These are phyloP conservation scores for Hylomyscus alleni DNA, from an alignment of 2,797 vertebrate species.

Conservation along the genomic window DNA sequence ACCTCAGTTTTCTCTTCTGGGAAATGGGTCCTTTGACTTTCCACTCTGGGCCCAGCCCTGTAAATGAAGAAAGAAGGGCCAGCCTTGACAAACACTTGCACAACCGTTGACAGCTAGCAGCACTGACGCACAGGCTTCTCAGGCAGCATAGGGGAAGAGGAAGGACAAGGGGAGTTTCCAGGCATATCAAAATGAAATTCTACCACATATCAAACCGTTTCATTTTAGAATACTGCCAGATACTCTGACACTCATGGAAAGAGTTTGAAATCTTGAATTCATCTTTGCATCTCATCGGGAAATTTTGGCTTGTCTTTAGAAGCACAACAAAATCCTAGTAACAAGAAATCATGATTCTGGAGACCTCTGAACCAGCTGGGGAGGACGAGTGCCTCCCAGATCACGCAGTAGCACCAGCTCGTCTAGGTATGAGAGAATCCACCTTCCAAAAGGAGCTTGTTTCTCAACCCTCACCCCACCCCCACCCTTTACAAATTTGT, in stretches of 20 bases:
- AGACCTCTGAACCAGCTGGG: neutral
- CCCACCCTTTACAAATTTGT: neutral
- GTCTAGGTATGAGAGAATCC: neutral
- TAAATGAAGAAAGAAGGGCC: neutral
- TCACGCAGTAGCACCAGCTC: neutral
- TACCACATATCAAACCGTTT: constrained; percentile 17
- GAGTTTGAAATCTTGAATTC: constrained; percentile 24
- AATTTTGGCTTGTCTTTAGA: constrained; percentile 23
- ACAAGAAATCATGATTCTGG: constrained; percentile 26
- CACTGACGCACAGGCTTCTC: neutral
- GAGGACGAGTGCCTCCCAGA: neutral
- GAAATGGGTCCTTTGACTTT: neutral
- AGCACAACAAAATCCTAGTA: constrained; percentile 37
- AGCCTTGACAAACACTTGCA: neutral
- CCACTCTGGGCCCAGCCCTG: neutral
- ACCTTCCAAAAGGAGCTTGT: neutral
- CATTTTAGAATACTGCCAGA: constrained; percentile 51
- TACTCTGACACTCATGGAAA: neutral
- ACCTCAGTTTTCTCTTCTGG: neutral
- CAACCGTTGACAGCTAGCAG: neutral
- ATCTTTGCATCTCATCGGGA: constrained; percentile 20
- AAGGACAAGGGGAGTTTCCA: neutral
- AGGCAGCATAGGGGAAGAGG: neutral
- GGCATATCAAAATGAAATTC: constrained; percentile 3
- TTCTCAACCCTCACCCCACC: neutral